A percentile compares a stretch with the other conserved stretches of the same genome.
These are phyloP conservation scores for Drymonia ruficornis DNA, from an alignment of 2,888 invertebrate genomes.

Conservation along the genomic window DNA sequence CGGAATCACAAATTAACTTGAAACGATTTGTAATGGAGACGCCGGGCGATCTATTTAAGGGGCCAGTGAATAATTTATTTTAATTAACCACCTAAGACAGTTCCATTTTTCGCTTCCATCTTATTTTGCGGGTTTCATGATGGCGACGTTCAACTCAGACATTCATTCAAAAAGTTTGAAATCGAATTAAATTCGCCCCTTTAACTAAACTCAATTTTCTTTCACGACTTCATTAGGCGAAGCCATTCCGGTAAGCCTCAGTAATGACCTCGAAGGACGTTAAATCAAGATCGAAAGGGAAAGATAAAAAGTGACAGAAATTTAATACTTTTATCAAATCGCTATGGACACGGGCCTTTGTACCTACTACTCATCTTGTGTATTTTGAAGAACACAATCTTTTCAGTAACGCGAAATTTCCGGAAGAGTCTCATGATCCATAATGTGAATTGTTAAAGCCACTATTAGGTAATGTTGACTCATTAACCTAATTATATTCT, in stretches of 20 bases:
- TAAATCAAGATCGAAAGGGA: conserved; percentile 80
- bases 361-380: conserved; percentile 46
- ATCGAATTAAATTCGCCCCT: conserved; percentile 83
- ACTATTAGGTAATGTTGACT: no score
- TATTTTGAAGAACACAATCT: conserved; percentile 44
- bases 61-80: conserved; percentile 75
- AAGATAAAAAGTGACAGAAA: conserved; percentile 78
- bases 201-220: conserved; percentile 83
- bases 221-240: conserved; percentile 82
- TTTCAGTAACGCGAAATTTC: conserved; percentile 11
- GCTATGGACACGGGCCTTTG: conserved; percentile 63
- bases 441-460: no score
- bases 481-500: no score
- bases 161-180: conserved; percentile 81
- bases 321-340: conserved; percentile 77
- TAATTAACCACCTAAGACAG: conserved; percentile 73
- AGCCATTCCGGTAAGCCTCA: conserved; percentile 80
- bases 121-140: conserved; percentile 69
- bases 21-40: conserved; percentile 68
- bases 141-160: conserved; percentile 69
- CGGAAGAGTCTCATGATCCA: no score
- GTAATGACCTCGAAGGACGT: conserved; percentile 82
- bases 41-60: conserved; percentile 66
- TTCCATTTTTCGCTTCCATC: conserved; percentile 72
- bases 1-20: conserved; percentile 57